A percentile compares a stretch with the other conserved stretches of the same genome.
These are phyloP conservation scores for Lasioglossum baleicum DNA, from an alignment of 1,140 invertebrate species.

Conservation along the genomic window DNA sequence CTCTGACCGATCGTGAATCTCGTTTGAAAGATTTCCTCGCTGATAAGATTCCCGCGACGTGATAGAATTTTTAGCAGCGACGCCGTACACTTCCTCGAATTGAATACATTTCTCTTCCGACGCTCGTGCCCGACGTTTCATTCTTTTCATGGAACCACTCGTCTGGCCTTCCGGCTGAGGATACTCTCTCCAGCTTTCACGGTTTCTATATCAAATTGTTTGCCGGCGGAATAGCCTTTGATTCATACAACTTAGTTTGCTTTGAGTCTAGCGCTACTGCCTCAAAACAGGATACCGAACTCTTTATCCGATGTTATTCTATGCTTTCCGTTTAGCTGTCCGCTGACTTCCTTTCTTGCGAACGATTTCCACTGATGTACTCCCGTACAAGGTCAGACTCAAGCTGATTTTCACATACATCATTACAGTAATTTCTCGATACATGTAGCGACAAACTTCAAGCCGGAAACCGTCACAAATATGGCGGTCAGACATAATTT, in stretches of 20 bases:
- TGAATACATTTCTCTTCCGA: not conserved
- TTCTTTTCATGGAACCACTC: not conserved
- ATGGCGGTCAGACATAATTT: no score
- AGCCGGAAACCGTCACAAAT: no score
- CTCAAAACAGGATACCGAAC: not conserved
- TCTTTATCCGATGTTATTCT: conserved; percentile 17
- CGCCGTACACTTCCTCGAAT: no score
- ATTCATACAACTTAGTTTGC: conserved; percentile 26
- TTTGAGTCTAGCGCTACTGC: not conserved
- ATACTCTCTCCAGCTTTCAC: not conserved
- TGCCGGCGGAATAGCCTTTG: conserved; percentile 29
- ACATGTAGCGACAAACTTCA: no score
- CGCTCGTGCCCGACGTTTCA: not conserved
- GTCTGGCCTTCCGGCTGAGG: not conserved
- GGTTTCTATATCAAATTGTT: conserved; percentile 32
- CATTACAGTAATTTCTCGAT: no score
- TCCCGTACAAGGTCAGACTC: not conserved
- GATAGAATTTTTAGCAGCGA: no score
- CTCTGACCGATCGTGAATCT: no score
- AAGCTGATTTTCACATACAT: not conserved
- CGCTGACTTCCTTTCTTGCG: not conserved
- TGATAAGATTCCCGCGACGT: no score
- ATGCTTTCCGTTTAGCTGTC: not conserved
- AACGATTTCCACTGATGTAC: not conserved
- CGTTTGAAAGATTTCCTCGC: no score